These are phyloP conservation scores for Elgaria multicarinata DNA, from an alignment of 2,113 vertebrate species.

Conservation along the genomic window DNA sequence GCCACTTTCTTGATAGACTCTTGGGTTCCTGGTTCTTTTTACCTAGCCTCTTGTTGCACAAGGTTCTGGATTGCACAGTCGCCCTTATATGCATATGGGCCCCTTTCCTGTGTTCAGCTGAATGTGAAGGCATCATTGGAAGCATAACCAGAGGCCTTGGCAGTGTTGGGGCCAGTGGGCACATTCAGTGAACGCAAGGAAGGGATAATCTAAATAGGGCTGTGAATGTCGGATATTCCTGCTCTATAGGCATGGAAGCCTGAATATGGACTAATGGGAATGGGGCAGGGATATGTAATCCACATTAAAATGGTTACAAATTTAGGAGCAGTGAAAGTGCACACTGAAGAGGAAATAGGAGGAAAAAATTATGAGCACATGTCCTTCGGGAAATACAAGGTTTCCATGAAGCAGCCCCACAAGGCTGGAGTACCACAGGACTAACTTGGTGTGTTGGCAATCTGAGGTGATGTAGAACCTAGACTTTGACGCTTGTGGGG, in stretches of 20 bases:
- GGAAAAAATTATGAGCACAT: neutral
- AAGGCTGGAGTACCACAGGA: neutral
- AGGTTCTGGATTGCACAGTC: neutral
- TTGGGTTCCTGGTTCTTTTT: neutral
- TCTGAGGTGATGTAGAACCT: neutral
- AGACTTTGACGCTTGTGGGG: too few species aligned
- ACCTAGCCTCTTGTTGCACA: neutral
- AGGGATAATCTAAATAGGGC: too few species aligned
- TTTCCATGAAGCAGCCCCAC: neutral
- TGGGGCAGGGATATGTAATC: too few species aligned
- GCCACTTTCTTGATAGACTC: neutral
- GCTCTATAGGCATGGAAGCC: neutral
- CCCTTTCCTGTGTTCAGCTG: neutral
- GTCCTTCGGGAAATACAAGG: neutral
- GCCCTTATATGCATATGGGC: neutral
- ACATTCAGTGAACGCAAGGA: neutral
- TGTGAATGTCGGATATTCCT: neutral
- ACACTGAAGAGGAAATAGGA: neutral
- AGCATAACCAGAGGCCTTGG: neutral
- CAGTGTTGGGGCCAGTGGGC: neutral
- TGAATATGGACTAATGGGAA: neutral
- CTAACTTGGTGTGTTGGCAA: neutral
- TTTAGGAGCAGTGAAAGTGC: neutral
- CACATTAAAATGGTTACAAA: neutral
- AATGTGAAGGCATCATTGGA: neutral